Evolutionary conservation across 2,797 vertebrate species (phyloP).

Genomic region (Pelodytes ibericus): DNA sequence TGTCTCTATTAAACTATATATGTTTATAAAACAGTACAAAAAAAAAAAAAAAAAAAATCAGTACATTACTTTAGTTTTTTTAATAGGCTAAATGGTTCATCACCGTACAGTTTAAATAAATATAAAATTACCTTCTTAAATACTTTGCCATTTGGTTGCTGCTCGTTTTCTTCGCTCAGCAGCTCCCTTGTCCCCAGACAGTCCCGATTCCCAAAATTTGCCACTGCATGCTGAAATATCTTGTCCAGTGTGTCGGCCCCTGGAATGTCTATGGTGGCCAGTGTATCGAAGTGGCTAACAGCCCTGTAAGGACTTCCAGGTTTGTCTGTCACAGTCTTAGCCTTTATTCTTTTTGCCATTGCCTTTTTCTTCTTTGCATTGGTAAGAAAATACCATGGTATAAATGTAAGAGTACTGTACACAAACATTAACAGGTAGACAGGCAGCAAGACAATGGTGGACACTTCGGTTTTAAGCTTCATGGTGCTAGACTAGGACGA

Average conservation of each 20-base stretch:
- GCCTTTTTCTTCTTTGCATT: conserved; percentile 83
- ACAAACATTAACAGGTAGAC: conserved; percentile 90
- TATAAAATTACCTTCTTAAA: conserved; percentile 91
- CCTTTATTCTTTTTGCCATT: conserved; percentile 86
- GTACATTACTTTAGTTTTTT: too few relatives aligned
- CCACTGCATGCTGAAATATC: conserved; percentile 85
- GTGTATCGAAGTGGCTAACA: conserved; percentile 82
- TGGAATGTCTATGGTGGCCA: conserved; percentile 87
- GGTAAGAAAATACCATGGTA: conserved; percentile 96
- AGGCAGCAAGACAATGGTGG: conserved; percentile 83
- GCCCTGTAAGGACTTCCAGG: conserved; percentile 90
- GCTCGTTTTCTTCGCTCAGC: conserved; percentile 92
- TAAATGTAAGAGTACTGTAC: conserved; percentile 91
- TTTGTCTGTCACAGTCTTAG: conserved; percentile 79
- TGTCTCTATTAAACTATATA: too few relatives aligned
- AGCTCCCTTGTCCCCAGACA: conserved; percentile 90
- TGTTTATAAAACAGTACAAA: too few relatives aligned
- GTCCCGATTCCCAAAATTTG: conserved; percentile 78
- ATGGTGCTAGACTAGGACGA: conserved; percentile 62
- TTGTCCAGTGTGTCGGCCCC: conserved; percentile 93
- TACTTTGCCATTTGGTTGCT: conserved; percentile 90
- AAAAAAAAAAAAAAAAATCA: too few relatives aligned
- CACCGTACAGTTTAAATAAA: background rate
- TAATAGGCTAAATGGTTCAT: too few relatives aligned
- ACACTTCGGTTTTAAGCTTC: conserved; percentile 82